phyloP scores from a whole-genome alignment of 2,888 invertebrate genomes.

The Apodemia hepburni region DNA sequence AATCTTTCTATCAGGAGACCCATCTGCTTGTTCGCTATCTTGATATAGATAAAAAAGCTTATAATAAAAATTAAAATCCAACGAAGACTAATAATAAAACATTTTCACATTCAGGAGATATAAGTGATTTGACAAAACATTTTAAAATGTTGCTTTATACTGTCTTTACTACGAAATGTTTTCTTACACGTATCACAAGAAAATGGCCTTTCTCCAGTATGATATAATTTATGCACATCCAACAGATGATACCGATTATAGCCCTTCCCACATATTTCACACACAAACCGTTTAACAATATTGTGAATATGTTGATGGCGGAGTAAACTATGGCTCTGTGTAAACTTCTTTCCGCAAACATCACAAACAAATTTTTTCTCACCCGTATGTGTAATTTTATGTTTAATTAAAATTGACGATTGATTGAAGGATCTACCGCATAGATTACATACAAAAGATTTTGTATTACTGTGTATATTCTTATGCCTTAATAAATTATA shows the following conservation, averaged over 20 bases:
- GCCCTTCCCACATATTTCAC: conserved; percentile 1
- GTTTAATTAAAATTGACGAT: background rate
- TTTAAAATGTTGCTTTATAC: background rate
- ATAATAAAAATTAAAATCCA: no score
- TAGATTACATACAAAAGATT: background rate
- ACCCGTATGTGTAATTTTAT: background rate
- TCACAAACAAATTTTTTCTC: conserved; percentile 1
- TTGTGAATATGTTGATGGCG: background rate
- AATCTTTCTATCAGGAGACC: no score
- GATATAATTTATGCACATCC: background rate
- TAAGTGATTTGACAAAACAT: background rate
- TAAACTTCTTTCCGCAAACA: background rate
- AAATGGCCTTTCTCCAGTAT: background rate
- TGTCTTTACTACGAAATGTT: background rate
- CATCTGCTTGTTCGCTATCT: no score
- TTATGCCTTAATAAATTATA: background rate
- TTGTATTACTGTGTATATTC: background rate
- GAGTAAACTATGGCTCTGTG: background rate
- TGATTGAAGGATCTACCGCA: background rate
- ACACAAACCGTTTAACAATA: background rate
- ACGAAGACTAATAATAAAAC: no score
- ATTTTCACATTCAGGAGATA: background rate
- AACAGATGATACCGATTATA: background rate
- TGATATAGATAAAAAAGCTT: no score
- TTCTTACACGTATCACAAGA: background rate